phyloP scores from a whole-genome alignment of 2,797 vertebrate genomes.

The Danio tinwini region DNA sequence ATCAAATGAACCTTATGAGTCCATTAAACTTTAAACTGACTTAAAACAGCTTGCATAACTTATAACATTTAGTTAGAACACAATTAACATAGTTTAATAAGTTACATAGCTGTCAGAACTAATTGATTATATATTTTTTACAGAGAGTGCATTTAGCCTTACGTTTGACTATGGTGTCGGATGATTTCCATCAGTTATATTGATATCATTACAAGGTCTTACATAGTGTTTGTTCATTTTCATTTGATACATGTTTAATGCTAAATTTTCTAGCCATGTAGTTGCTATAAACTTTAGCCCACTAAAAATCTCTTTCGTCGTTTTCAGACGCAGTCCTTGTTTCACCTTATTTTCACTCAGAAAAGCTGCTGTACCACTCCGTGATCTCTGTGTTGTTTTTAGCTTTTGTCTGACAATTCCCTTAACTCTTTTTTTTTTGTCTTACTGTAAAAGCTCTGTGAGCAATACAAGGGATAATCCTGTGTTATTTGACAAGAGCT shows the following conservation, averaged over 20 bases:
- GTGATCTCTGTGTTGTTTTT: slow-evolving; percentile 28
- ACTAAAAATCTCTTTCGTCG: neutral
- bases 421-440: slow-evolving; percentile 5
- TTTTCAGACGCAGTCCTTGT: slow-evolving; percentile 13
- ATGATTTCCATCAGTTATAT: neutral
- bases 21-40: too few species aligned
- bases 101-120: too few species aligned
- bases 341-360: neutral
- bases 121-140: too few species aligned
- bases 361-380: slow-evolving; percentile 11
- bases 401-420: slow-evolving; percentile 17
- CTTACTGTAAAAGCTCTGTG: slow-evolving; percentile 27
- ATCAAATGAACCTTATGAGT: too few species aligned
- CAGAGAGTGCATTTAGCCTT: too few species aligned
- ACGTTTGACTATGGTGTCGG: neutral
- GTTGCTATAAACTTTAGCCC: neutral
- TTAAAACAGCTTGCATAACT: too few species aligned
- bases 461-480: slow-evolving; percentile 32
- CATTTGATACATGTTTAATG: neutral
- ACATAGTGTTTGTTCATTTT: neutral
- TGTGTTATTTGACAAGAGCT: slow-evolving; percentile 28
- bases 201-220: neutral
- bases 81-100: too few species aligned
- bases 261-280: neutral
- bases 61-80: too few species aligned